Percentiles rank a stretch among this genome's conserved stretches.
Conservation (phyloP, 1,140 invertebrate species). For the Rhopalosiphum padi region DNA sequence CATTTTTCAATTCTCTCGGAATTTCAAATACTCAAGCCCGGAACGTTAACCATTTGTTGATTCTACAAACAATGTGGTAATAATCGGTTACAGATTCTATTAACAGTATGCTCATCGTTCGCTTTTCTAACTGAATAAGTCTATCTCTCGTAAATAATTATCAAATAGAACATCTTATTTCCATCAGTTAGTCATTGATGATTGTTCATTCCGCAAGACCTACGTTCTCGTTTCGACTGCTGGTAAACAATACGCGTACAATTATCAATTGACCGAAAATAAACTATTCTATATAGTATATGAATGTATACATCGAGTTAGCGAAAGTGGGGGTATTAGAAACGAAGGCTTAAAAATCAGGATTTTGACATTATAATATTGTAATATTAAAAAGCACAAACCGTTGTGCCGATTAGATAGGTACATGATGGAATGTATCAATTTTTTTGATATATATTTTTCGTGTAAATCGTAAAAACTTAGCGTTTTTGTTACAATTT, state of each 20-base stretch:
- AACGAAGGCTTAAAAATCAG: too few relatives aligned
- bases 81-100: not conserved
- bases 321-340: too few relatives aligned
- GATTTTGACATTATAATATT: too few relatives aligned
- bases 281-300: too few relatives aligned
- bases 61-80: not conserved
- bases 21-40: not conserved
- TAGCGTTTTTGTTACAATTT: too few relatives aligned
- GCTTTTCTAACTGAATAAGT: not conserved
- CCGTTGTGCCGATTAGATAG: too few relatives aligned
- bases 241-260: not conserved
- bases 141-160: too few relatives aligned
- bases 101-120: not conserved
- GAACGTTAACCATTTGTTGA: not conserved
- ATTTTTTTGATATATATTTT: too few relatives aligned
- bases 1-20: not conserved
- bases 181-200: not conserved
- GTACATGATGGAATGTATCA: too few relatives aligned
- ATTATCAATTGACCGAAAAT: not conserved
- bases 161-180: not conserved
- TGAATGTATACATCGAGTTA: too few relatives aligned
- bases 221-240: not conserved
- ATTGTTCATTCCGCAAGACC: not conserved
- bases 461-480: too few relatives aligned
- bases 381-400: too few relatives aligned